Conservation (phyloP, 2,113 vertebrate species). For the Grammomys dolichurus region DNA sequence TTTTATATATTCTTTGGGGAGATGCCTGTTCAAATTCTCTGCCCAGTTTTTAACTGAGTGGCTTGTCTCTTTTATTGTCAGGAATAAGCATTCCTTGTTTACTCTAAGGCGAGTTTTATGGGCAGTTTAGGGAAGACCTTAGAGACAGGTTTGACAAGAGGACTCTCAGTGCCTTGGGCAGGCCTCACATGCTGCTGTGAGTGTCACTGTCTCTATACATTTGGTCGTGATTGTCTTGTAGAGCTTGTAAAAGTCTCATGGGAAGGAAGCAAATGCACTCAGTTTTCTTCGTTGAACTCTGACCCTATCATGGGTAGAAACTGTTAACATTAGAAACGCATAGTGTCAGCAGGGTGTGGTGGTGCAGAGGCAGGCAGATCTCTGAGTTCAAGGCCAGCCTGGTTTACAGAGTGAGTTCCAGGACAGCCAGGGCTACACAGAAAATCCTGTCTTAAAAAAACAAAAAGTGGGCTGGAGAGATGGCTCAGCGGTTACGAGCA, state of each 20-base stretch:
- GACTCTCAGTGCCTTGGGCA: not conserved
- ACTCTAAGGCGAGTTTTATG: not conserved
- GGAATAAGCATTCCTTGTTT: not conserved
- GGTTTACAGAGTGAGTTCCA: not conserved
- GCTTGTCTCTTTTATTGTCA: not conserved
- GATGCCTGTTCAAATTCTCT: conserved; percentile 17
- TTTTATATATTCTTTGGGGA: not conserved
- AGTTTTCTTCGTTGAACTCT: not conserved
- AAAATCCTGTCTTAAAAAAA: not conserved
- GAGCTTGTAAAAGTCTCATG: not conserved
- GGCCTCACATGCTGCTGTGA: not conserved
- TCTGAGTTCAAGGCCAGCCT: not conserved
- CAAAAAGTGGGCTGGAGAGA: too few relatives aligned
- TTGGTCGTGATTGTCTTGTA: not conserved
- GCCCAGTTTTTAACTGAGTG: not conserved
- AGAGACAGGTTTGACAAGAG: not conserved
- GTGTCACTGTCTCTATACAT: not conserved
- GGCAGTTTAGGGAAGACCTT: not conserved
- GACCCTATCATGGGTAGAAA: not conserved
- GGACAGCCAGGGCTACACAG: not conserved
- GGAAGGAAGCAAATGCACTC: conserved; percentile 36
- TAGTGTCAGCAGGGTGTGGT: not conserved
- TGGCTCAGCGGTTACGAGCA: too few relatives aligned
- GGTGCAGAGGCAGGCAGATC: not conserved
- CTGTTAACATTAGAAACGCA: conserved; percentile 17